A percentile compares a stretch with the other conserved stretches of the same genome.
Conservation (phyloP, 2,797 vertebrate genomes). For the Scarus forsteni region DNA sequence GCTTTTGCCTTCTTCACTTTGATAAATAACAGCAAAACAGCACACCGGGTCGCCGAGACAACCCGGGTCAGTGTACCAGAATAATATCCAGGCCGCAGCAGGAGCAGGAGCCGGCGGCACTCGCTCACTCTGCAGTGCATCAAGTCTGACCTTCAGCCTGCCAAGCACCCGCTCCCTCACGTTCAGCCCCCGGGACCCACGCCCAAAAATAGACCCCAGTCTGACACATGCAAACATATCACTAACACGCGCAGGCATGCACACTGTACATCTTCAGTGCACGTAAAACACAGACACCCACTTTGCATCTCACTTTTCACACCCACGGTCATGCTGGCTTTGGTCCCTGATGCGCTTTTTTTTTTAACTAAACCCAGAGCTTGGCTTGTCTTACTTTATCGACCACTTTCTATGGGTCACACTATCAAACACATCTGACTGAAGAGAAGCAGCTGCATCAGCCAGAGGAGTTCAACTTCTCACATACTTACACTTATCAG, state of each 20-base stretch:
- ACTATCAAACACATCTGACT: slow-evolving; percentile 46
- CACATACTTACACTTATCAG: slow-evolving; percentile 29
- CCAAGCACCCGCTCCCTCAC: slow-evolving; percentile 62
- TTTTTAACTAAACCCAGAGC: slow-evolving; percentile 22
- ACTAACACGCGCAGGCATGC: slow-evolving; percentile 15
- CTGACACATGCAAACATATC: slow-evolving; percentile 69
- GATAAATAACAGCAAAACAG: slow-evolving; percentile 50
- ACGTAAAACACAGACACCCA: slow-evolving; percentile 22
- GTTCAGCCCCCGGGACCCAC: slow-evolving; percentile 47
- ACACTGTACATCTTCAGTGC: background rate
- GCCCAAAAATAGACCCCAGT: slow-evolving; percentile 67
- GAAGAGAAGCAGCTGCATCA: slow-evolving; percentile 30
- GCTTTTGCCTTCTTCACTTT: slow-evolving; percentile 20
- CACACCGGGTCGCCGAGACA: slow-evolving; percentile 29
- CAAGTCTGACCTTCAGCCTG: slow-evolving; percentile 77
- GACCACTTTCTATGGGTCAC: slow-evolving; percentile 24
- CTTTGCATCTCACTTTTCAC: slow-evolving; percentile 46
- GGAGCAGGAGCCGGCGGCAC: slow-evolving; percentile 59
- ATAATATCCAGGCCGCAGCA: slow-evolving; percentile 63
- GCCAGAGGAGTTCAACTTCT: slow-evolving; percentile 28
- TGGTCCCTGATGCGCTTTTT: slow-evolving; percentile 36
- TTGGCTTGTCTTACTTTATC: slow-evolving; percentile 34
- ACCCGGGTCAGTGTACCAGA: slow-evolving; percentile 48
- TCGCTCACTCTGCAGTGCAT: slow-evolving; percentile 66
- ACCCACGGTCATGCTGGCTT: slow-evolving; percentile 48